Conservation (phyloP, 2,888 invertebrate species). For the Andrena chrysosceles region DNA sequence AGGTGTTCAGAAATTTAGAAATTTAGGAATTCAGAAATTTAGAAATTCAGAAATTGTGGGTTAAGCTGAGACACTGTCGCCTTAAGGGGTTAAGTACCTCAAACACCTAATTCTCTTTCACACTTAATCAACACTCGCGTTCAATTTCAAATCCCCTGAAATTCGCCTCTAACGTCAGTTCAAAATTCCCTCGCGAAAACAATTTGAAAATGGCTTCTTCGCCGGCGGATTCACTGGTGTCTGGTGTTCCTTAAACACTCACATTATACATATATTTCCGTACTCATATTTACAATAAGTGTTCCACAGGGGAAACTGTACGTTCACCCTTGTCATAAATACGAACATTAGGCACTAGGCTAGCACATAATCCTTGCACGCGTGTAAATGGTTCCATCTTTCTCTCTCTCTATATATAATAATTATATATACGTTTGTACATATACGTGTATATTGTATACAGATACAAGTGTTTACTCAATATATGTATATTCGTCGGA, state of each 20-base stretch:
- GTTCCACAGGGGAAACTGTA: conserved; percentile 70
- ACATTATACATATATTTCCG: conserved; percentile 79
- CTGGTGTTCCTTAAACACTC: conserved; percentile 78
- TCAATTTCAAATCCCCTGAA: neutral
- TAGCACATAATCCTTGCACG: conserved; percentile 67
- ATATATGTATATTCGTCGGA: conserved; percentile 40
- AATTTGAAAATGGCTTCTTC: conserved; percentile 80
- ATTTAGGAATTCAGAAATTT: too few species aligned
- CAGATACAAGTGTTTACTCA: conserved; percentile 42
- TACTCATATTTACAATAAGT: conserved; percentile 80
- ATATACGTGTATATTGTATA: conserved; percentile 60
- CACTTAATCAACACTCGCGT: neutral
- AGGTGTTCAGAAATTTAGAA: too few species aligned
- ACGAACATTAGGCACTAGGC: conserved; percentile 74
- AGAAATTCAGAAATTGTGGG: too few species aligned
- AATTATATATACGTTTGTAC: conserved; percentile 57
- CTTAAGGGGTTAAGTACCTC: conserved; percentile 18
- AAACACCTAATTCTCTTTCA: neutral
- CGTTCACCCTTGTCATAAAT: conserved; percentile 76
- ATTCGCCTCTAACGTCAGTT: neutral
- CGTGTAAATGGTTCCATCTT: conserved; percentile 55
- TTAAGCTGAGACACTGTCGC: neutral
- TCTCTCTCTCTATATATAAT: conserved; percentile 43
- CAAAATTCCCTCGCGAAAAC: conserved; percentile 13
- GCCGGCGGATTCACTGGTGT: conserved; percentile 70